These are phyloP conservation scores for Papilio gigon DNA, from an alignment of 2,888 invertebrate species.

Conservation along the genomic window DNA sequence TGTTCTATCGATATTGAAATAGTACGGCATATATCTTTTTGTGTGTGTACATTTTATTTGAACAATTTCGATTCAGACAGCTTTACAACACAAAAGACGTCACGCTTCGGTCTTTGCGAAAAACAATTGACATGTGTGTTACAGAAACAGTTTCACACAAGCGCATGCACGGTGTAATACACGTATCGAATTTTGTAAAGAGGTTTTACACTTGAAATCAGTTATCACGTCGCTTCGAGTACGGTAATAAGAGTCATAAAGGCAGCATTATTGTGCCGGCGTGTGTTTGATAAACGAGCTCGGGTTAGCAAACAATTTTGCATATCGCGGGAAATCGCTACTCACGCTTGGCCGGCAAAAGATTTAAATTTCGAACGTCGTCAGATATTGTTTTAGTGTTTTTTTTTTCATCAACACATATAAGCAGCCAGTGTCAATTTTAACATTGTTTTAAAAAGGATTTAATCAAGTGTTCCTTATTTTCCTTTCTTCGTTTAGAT, in stretches of 20 bases:
- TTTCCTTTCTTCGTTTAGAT: conserved; percentile 40
- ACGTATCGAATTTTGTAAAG: conserved; percentile 34
- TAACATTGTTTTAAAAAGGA: conserved; percentile 17
- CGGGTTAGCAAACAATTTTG: conserved; percentile 53
- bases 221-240: conserved; percentile 13
- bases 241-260: conserved; percentile 40
- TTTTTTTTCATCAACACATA: conserved; percentile 8
- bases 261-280: conserved; percentile 38
- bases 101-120: conserved; percentile 14
- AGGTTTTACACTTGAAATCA: conserved; percentile 21
- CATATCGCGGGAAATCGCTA: conserved; percentile 49
- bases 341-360: conserved; percentile 37
- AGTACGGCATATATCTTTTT: not conserved
- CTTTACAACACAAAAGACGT: not conserved
- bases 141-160: conserved; percentile 36
- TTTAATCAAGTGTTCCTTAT: not conserved
- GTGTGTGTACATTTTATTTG: not conserved
- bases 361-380: conserved; percentile 39
- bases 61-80: not conserved
- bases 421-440: conserved; percentile 1
- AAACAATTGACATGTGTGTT: conserved; percentile 37
- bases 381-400: conserved; percentile 35
- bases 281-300: conserved; percentile 48
- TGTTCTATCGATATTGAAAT: too few species aligned
- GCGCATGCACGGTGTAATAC: conserved; percentile 30